Base-by-base conservation (phyloP, 2,888 invertebrate species). In the Pachliopta kotzebuea region DNA sequence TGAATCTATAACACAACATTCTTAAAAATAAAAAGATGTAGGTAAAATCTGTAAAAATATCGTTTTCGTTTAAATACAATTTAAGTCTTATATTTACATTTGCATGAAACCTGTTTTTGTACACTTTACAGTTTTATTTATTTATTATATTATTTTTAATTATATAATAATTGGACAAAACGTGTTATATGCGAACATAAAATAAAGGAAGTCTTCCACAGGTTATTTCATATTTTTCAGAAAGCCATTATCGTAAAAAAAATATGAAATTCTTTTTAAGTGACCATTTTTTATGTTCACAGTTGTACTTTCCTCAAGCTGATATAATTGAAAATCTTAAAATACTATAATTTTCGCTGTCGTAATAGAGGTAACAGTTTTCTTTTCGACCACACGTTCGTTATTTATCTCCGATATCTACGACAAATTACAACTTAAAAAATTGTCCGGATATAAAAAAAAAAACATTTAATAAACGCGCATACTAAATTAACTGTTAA, bases 1-100 rank as follows among this genome's bases (percentile, higher is more conserved):
- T 69, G 1, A 52, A 68, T 65, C 62, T 45, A n/a, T 67, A 65
- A 59, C 69, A 67, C 68, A 67, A 72, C 72, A 65, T 73, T 75
- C 71, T 74, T 74, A 70, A 69, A 54, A 7, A 0, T 52, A 52
- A 23, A 23, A 52, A 6, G 21, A 21, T 8, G 21, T 21, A 52
- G 21, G 21, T 21, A 23, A 52, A 45, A 52, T 45, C 4, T 45
- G 4, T 45, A 45, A n/a, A 6, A n/a, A 45, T n/a, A 45, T 11
- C 1, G 4, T 4, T n/a, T 18, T n/a, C 4, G 11, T 6, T 26
- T 26, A 26, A 26, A 26, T 26, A 3, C 26, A 26, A 26, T 45
- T 45, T 45, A n/a, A 18, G 3, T 45, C 0, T 2, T 0, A n/a
- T n/a, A n/a, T n/a, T n/a, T n/a, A n/a, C n/a, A n/a, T n/a, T 7